These are phyloP conservation scores for Percopsis omiscomaycus DNA, from an alignment of 2,797 vertebrate genomes.

Conservation along the genomic window DNA sequence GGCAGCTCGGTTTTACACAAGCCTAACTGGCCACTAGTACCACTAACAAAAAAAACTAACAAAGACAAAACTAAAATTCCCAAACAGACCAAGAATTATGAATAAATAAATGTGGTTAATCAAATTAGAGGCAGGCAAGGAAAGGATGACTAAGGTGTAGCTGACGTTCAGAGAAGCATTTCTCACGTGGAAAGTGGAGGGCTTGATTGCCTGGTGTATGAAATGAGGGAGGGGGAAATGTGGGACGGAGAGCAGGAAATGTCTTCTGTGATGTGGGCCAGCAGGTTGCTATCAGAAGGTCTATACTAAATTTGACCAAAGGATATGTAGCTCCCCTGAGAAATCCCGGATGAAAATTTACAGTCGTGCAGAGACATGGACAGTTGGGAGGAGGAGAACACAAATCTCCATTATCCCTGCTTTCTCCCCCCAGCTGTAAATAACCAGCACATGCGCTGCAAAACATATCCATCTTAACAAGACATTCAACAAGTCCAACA, in stretches of 20 bases:
- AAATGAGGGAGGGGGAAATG: slow-evolving; percentile 3
- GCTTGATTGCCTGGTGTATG: too few species aligned
- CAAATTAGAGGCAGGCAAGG: neutral
- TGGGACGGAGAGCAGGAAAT: slow-evolving; percentile 10
- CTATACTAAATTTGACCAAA: slow-evolving; percentile 36
- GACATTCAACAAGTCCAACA: neutral
- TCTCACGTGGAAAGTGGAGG: too few species aligned
- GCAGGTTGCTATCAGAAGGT: slow-evolving; percentile 45
- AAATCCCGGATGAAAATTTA: slow-evolving; percentile 61
- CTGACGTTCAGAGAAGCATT: too few species aligned
- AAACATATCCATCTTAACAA: neutral
- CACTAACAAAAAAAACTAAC: slow-evolving; percentile 34
- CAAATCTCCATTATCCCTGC: slow-evolving; percentile 59
- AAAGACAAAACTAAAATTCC: slow-evolving; percentile 13
- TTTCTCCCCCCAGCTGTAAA: slow-evolving; percentile 37
- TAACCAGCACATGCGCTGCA: slow-evolving; percentile 19
- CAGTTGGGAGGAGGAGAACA: slow-evolving; percentile 31
- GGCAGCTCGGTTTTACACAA: slow-evolving; percentile 34
- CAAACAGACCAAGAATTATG: neutral
- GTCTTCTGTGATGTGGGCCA: slow-evolving; percentile 44
- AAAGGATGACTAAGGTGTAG: neutral
- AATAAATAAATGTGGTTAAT: neutral
- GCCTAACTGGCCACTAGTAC: slow-evolving; percentile 21
- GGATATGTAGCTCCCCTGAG: slow-evolving; percentile 43
- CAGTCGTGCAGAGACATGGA: slow-evolving; percentile 36